Evolutionary conservation across 2,888 invertebrate genomes (phyloP).

Genomic region (Drosophila cracens): DNA sequence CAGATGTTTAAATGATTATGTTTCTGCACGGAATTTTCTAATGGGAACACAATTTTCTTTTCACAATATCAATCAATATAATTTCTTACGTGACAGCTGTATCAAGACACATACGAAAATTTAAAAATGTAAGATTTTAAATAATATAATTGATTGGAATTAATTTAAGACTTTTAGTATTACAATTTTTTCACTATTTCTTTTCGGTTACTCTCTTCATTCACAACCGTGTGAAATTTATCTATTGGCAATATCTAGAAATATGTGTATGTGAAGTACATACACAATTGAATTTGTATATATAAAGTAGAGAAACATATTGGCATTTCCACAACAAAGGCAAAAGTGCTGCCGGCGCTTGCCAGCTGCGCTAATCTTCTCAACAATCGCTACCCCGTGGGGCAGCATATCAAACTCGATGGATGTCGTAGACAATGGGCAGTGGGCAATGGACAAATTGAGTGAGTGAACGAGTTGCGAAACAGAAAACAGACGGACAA

Average conservation of each 20-base stretch:
- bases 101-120: too few relatives aligned
- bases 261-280: not conserved
- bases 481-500: slow-evolving; percentile 19
- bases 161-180: not conserved
- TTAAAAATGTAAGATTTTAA: too few relatives aligned
- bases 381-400: slow-evolving; percentile 44
- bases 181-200: not conserved
- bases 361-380: slow-evolving; percentile 65
- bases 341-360: slow-evolving; percentile 35
- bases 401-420: slow-evolving; percentile 32
- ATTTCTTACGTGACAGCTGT: not conserved
- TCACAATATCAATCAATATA: not conserved
- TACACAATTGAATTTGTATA: not conserved
- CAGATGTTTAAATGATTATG: not conserved
- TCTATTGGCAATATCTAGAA: slow-evolving; percentile 9
- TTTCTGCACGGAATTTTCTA: not conserved
- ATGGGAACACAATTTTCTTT: not conserved
- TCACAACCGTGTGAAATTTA: not conserved
- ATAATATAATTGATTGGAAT: not conserved
- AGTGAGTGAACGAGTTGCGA: slow-evolving; percentile 12
- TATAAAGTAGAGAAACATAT: not conserved
- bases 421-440: slow-evolving; percentile 12
- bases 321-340: slow-evolving; percentile 30
- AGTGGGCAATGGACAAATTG: not conserved
- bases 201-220: not conserved